Evolutionary conservation across 1,140 invertebrate species (phyloP).

Genomic region (Micrasema longulum): DNA sequence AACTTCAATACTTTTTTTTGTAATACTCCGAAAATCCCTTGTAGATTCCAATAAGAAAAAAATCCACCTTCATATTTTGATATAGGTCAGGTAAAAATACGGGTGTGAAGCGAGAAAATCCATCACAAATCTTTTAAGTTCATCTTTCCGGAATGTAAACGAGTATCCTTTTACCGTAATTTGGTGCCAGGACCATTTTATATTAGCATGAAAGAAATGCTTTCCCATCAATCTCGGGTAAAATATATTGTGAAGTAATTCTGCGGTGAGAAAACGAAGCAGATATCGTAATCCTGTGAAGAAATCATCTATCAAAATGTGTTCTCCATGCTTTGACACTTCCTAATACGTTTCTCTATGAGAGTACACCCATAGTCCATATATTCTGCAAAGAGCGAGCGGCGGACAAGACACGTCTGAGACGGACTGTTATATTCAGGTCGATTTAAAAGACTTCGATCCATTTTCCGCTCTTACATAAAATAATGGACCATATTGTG

Average conservation of each 20-base stretch:
- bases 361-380: not conserved
- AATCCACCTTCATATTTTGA: too few relatives aligned
- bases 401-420: slow-evolving; percentile 5
- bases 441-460: slow-evolving; percentile 40
- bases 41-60: too few relatives aligned
- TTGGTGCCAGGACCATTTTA: not conserved
- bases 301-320: slow-evolving; percentile 39
- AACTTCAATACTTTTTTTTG: too few relatives aligned
- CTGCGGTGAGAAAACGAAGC: slow-evolving; percentile 3
- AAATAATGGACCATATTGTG: slow-evolving; percentile 29
- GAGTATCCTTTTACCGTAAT: not conserved
- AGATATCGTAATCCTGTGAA: slow-evolving; percentile 31
- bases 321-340: slow-evolving; percentile 27
- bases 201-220: slow-evolving; percentile 14
- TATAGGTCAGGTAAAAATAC: too few relatives aligned
- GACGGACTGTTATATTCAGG: slow-evolving; percentile 32
- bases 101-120: too few relatives aligned
- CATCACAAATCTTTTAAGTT: not conserved
- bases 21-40: too few relatives aligned
- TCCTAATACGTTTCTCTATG: slow-evolving; percentile 24
- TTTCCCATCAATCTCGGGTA: slow-evolving; percentile 28
- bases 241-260: slow-evolving; percentile 37
- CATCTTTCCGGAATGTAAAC: not conserved
- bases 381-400: not conserved
- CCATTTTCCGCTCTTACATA: too few relatives aligned